Conservation (phyloP, 2,797 vertebrate genomes). For the Tenualosa thibaudeaui region DNA sequence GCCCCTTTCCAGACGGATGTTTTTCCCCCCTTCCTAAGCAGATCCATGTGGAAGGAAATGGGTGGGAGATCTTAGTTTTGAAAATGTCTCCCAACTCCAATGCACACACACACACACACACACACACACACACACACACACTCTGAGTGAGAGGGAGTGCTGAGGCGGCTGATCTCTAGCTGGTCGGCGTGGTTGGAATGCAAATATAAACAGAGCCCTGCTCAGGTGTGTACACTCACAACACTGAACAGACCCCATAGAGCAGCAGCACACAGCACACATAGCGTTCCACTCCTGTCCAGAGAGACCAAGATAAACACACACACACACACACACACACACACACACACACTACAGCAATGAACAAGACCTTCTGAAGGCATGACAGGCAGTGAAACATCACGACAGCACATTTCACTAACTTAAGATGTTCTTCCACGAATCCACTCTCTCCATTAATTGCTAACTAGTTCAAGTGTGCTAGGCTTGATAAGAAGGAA, state of each 20-base stretch:
- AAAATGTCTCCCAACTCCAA: neutral
- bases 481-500: neutral
- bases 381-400: neutral
- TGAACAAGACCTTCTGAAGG: neutral
- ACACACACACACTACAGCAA: neutral
- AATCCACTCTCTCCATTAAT: neutral
- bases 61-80: neutral
- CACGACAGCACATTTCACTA: neutral
- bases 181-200: constrained; percentile 29
- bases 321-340: neutral
- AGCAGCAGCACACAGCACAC: neutral
- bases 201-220: constrained; percentile 29
- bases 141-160: neutral
- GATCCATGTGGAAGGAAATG: neutral
- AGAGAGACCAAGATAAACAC: neutral
- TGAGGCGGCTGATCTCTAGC: constrained; percentile 17
- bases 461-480: neutral
- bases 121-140: constrained; percentile 15
- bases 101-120: neutral
- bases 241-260: neutral
- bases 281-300: neutral
- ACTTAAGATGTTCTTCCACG: neutral
- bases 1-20: neutral
- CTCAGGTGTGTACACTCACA: constrained; percentile 33
- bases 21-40: neutral